These are phyloP conservation scores for Tringa solitaria DNA, from an alignment of 2,113 vertebrate genomes.

Conservation along the genomic window DNA sequence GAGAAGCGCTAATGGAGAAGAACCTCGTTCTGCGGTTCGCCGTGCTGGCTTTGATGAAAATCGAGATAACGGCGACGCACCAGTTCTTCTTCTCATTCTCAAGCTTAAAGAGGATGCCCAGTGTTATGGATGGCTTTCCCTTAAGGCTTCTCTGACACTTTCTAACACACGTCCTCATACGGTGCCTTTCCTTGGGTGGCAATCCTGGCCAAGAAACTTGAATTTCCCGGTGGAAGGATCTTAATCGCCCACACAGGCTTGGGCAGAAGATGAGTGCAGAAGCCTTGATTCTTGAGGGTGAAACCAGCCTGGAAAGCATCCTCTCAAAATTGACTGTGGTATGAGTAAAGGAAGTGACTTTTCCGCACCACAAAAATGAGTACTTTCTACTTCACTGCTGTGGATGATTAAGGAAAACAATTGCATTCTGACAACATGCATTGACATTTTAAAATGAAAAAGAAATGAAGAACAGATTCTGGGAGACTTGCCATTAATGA, in stretches of 20 bases:
- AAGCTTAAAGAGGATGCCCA: not conserved
- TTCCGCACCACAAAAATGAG: not conserved
- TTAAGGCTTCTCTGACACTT: not conserved
- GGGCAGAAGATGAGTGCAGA: not conserved
- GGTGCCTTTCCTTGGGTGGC: not conserved
- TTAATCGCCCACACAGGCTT: accelerated
- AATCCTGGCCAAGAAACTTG: accelerated
- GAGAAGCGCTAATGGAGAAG: not conserved
- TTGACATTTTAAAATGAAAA: constrained; percentile 47
- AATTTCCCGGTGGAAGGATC: not conserved
- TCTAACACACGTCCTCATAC: accelerated
- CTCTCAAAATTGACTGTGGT: not conserved
- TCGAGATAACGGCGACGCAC: not conserved
- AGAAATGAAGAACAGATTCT: constrained; percentile 11
- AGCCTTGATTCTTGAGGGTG: not conserved
- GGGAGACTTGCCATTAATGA: constrained; percentile 11
- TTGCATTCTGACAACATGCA: not conserved
- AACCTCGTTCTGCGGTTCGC: accelerated
- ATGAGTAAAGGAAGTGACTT: not conserved
- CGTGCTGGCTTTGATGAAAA: not conserved
- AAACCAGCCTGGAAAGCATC: not conserved
- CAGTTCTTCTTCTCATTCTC: not conserved
- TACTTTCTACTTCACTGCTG: constrained; percentile 10
- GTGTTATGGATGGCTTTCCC: not conserved
- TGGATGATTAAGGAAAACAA: constrained; percentile 49